Conservation (phyloP, 1,140 invertebrate genomes). For the Stegodyphus dumicola region DNA sequence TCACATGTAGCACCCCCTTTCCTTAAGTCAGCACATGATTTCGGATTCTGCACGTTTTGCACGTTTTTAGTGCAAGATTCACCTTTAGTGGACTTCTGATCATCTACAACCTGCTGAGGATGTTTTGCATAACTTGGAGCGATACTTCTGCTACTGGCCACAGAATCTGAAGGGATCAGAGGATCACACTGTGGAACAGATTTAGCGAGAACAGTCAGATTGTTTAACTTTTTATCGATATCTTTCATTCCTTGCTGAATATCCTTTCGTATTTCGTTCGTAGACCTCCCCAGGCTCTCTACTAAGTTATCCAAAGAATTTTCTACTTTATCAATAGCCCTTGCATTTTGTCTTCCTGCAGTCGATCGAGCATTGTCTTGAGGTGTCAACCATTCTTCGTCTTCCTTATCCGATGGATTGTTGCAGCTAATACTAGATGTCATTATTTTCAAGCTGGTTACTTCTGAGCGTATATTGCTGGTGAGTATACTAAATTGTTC, state of each 20-base stretch:
- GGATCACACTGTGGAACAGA: slow-evolving; percentile 13
- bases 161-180: slow-evolving; percentile 12
- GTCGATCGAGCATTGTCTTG: slow-evolving; percentile 19
- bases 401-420: background rate
- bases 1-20: slow-evolving; percentile 86
- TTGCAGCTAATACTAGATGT: background rate
- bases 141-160: background rate
- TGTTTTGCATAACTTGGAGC: background rate
- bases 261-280: slow-evolving; percentile 47
- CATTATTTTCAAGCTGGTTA: slow-evolving; percentile 27
- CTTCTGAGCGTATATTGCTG: slow-evolving; percentile 35
- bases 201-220: slow-evolving; percentile 25
- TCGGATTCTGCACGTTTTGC: slow-evolving; percentile 55
- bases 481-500: slow-evolving; percentile 42
- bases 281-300: slow-evolving; percentile 34
- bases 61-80: slow-evolving; percentile 33
- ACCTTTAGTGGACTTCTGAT: slow-evolving; percentile 6
- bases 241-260: slow-evolving; percentile 45
- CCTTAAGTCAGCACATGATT: slow-evolving; percentile 79
- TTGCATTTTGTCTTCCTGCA: background rate
- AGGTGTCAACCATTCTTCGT: slow-evolving; percentile 32
- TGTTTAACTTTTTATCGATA: slow-evolving; percentile 45
- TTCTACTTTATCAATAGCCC: background rate
- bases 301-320: slow-evolving; percentile 30
- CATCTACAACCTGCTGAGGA: background rate